Base-by-base conservation (phyloP, 2,113 vertebrate genomes). In the Philantomba maxwellii region DNA sequence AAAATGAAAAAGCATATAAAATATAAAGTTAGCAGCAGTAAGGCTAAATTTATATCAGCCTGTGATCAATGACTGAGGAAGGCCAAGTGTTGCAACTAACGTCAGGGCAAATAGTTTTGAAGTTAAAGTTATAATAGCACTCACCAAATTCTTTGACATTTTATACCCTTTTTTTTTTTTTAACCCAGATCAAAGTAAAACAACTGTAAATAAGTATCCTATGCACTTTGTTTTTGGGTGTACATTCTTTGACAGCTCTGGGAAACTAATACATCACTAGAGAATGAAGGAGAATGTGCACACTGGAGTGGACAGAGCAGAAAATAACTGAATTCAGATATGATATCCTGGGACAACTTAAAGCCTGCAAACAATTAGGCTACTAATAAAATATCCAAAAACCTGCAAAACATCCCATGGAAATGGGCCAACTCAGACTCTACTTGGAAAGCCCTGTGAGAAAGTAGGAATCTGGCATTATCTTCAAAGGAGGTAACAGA, bases 391-490 rank as follows among this genome's bases (percentile, higher is more conserved):
- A 92, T 78, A 93, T 85, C 75, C 36, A n/a, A 94, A 85, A 93
- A 90, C 85, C 60, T 83, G 62, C 39, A 95, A 96, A 97, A 90
- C 78, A 95, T 83, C 93, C 70, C 75, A 96, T 85, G 93, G 91
- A 92, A 96, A 86, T 25, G 12, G 77, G 62, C 91, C 96, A 95
- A 33, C 0, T 13, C 36, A 13, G n/a, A 73, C 28, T 95, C 26
- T 86, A 23, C 62, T 82, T 80, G 85, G 70, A 97, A 97, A 97
- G 88, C 80, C 19, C 93, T 95, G 93, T 97, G 97, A 96, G 96
- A 97, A 97, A 96, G 73, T 8, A 96, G n/a, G 86, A 80, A 84
- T 81, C 86, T 81, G 86, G 53, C 89, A 91, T 95, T 91, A 84
- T 73, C 75, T 96, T 95, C 95, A 94, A 95, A 98, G 96, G 57